These are phyloP conservation scores for Brachionus plicatilis DNA, from an alignment of 1,140 invertebrate genomes.

Conservation along the genomic window DNA sequence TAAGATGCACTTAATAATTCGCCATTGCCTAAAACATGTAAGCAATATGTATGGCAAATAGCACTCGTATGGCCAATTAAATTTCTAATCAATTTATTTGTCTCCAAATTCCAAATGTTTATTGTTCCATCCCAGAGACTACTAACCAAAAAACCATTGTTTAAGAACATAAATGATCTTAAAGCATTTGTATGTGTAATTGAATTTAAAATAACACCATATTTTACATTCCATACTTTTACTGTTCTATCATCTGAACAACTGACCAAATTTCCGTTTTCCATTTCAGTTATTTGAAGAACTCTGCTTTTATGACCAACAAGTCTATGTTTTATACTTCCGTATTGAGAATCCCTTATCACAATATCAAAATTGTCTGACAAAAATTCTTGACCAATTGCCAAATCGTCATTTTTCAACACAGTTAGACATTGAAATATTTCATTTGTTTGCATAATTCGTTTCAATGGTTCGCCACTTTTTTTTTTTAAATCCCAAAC, in stretches of 20 bases:
- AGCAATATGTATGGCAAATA: not conserved
- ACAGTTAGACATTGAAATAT: not conserved
- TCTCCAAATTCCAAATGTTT: not conserved
- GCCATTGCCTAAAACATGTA: not conserved
- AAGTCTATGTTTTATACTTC: not conserved
- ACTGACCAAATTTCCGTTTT: not conserved
- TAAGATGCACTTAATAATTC: not conserved
- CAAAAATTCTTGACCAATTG: not conserved
- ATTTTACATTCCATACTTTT: not conserved
- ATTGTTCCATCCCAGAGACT: not conserved
- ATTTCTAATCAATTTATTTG: not conserved
- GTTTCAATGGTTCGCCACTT: not conserved
- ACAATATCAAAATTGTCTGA: not conserved
- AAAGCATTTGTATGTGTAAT: too few species aligned
- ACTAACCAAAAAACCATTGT: not conserved
- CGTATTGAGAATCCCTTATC: not conserved
- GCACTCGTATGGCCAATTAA: not conserved
- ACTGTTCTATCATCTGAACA: not conserved
- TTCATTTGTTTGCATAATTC: not conserved
- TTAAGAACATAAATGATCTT: not conserved
- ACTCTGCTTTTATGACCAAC: not conserved
- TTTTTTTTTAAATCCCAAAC: not conserved
- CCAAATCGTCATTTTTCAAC: not conserved
- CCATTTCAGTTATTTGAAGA: not conserved
- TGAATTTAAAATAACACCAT: not conserved